Percentiles rank a stretch among this genome's conserved stretches.
Evolutionary conservation across 2,113 vertebrate genomes (phyloP).

Genomic region (Columba livia): DNA sequence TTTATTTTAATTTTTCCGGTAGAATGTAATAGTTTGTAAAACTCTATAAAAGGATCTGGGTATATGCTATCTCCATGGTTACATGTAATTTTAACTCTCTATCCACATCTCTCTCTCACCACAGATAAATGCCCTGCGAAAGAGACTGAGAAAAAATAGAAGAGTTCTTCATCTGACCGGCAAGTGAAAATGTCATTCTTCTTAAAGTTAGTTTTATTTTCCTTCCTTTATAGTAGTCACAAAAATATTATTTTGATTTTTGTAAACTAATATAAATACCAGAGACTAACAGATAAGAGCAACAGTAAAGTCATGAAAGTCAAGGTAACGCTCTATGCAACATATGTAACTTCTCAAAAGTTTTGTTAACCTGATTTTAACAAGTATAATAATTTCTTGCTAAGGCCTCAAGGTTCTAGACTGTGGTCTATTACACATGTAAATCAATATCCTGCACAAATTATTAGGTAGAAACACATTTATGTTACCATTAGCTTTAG

Average conservation of each 20-base stretch:
- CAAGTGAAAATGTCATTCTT: neutral
- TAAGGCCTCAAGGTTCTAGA: neutral
- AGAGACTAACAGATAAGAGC: neutral
- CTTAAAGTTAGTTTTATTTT: neutral
- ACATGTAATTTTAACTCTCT: neutral
- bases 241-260: neutral
- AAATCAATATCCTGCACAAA: neutral
- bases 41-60: neutral
- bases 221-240: neutral
- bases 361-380: constrained; percentile 24
- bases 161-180: neutral
- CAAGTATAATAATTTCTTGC: neutral
- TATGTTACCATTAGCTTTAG: neutral
- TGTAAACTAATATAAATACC: neutral
- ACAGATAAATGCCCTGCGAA: neutral
- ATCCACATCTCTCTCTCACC: neutral
- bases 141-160: neutral
- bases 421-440: neutral
- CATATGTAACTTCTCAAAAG: neutral
- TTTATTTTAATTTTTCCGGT: neutral
- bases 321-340: neutral
- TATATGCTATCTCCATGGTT: neutral
- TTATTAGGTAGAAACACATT: neutral
- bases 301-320: neutral
- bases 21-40: neutral